Evolutionary conservation across 2,113 vertebrate genomes (phyloP), one percentile per base, ranked within the genome.

Genomic region (Pollimyrus isidori): DNA sequence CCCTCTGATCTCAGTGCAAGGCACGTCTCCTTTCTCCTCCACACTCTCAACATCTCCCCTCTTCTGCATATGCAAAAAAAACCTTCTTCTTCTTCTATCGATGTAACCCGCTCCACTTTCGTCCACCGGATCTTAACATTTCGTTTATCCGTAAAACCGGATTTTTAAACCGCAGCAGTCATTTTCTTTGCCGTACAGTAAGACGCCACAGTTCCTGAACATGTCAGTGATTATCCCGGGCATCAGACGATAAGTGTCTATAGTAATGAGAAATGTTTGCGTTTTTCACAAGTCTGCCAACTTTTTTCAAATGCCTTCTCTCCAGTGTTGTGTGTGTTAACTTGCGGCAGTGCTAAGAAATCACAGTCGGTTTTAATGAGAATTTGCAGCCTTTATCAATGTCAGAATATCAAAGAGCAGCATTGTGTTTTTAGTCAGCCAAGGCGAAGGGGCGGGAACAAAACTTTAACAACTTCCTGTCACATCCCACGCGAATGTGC

Each of bases 401-500:
- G 85, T 69, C 58, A 88, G 69, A 45, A 53, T 58, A 88, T 88
- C 42, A 88, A 19, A 48, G 56, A 88, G 42, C 42, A 35, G 49
- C 58, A 69, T 88, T 88, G 9, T 69, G 56, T 48, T 48, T 88
- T 48, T n/a, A 52, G 58, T 21, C 56, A 46, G 87, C 53, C 56
- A 88, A 19, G 58, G 58, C 87, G 26, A 26, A 69, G 56, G 87
- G 87, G 58, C 53, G 26, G 23, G 87, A 46, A 46, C 42, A 3
- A 73, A 48, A 23, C 58, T 73, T 48, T 17, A 65, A 88, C 87
- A n/a, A 48, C 56, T 69, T 69, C 9, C 58, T 69, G 39, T 69
- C 87, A 88, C 45, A 23, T 88, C 58, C 87, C 45, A 88, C 87
- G 58, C 19, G 4, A 69, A 48, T 69, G 82, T 85, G 46, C 82